Evolutionary conservation across 2,113 vertebrate species (phyloP).

Genomic region (Morone saxatilis): DNA sequence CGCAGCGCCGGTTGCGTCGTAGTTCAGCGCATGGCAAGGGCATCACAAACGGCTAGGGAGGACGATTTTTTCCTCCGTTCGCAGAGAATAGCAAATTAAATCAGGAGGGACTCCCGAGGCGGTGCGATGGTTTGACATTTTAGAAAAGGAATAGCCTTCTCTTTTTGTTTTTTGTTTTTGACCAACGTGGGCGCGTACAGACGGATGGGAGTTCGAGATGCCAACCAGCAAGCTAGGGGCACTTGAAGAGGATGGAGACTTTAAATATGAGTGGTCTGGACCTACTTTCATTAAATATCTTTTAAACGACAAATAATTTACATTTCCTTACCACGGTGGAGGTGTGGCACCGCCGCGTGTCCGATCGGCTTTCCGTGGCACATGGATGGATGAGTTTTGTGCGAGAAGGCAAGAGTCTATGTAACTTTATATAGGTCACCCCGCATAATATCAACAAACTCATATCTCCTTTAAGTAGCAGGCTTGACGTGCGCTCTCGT

Average conservation of each 20-base stretch:
- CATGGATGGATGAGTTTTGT: conserved; percentile 54
- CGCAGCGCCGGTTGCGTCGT: conserved; percentile 47
- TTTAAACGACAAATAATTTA: conserved; percentile 25
- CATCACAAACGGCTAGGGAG: conserved; percentile 27
- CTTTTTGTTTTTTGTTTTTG: not conserved
- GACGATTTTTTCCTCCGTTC: conserved; percentile 11
- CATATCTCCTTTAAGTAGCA: conserved; percentile 16
- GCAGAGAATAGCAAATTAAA: conserved; percentile 24
- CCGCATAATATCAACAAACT: conserved; percentile 22
- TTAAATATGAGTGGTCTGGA: conserved; percentile 32
- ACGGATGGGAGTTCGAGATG: conserved; percentile 55
- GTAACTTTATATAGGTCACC: conserved; percentile 60
- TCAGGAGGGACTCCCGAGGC: conserved; percentile 13
- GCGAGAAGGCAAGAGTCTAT: conserved; percentile 18
- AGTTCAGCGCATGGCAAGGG: conserved; percentile 41
- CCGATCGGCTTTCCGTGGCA: conserved; percentile 6
- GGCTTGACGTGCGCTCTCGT: conserved; percentile 41
- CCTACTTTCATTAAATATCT: conserved; percentile 6
- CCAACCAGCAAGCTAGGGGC: conserved; percentile 29
- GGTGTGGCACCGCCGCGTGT: conserved; percentile 45
- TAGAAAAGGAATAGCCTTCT: conserved; percentile 24
- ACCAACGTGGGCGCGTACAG: conserved; percentile 44
- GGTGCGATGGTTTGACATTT: conserved; percentile 45
- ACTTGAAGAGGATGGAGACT: conserved; percentile 48
- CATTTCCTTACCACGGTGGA: conserved; percentile 17